Conservation (phyloP, 2,797 vertebrate genomes). For the Alca torda region DNA sequence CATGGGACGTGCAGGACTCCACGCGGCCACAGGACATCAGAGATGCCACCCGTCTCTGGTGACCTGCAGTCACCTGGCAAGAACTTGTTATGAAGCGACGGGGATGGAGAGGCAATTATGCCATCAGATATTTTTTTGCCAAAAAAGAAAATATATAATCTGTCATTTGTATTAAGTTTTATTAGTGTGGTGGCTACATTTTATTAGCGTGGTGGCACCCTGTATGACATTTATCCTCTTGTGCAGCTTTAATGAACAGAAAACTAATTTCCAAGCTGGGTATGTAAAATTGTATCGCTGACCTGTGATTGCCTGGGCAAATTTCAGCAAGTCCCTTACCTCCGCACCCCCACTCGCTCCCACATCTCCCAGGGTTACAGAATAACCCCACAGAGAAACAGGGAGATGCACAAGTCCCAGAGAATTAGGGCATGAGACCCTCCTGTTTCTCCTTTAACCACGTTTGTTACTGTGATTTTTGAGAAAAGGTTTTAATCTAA, state of each 20-base stretch:
- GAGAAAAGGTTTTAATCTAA: not conserved
- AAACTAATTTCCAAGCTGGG: not conserved
- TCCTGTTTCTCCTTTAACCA: not conserved
- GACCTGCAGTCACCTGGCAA: not conserved
- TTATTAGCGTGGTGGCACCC: not conserved
- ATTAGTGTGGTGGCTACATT: too few relatives aligned
- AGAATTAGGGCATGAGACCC: not conserved
- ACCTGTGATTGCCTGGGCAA: fast-evolving
- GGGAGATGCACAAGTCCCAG: not conserved
- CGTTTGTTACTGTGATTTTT: not conserved
- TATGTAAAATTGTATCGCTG: not conserved
- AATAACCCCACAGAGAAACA: not conserved
- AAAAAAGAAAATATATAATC: not conserved
- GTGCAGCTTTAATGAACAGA: not conserved
- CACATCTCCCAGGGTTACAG: too few relatives aligned
- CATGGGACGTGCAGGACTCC: fast-evolving
- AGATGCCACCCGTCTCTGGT: not conserved
- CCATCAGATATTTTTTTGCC: not conserved
- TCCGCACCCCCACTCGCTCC: fast-evolving
- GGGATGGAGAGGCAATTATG: not conserved
- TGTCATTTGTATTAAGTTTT: too few relatives aligned
- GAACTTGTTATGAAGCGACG: not conserved
- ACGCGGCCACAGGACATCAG: fast-evolving
- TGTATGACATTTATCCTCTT: not conserved
- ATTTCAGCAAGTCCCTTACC: not conserved